phyloP scores from a whole-genome alignment of 2,888 invertebrate genomes.

The Corythucha ciliata region DNA sequence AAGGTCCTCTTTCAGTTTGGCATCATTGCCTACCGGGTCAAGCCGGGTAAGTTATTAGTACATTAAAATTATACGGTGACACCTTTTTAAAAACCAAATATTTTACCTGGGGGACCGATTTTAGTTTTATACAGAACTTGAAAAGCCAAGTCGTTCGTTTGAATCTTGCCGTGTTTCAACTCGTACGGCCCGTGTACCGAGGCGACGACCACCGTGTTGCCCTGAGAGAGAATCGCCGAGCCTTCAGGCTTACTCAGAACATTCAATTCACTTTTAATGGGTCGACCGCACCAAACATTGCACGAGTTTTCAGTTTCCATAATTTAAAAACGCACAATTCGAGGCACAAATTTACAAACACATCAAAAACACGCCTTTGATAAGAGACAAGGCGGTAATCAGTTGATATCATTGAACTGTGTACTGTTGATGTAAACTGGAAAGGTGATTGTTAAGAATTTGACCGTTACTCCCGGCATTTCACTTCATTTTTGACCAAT shows the following conservation, averaged over 20 bases:
- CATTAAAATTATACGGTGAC: not conserved
- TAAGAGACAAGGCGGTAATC: too few relatives aligned
- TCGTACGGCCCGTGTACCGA: slow-evolving; percentile 78
- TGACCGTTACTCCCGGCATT: too few relatives aligned
- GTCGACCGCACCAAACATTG: slow-evolving; percentile 17
- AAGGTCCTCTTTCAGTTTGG: slow-evolving; percentile 12
- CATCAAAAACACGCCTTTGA: too few relatives aligned
- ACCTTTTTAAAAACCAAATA: not conserved
- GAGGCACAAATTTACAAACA: too few relatives aligned
- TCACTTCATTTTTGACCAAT: too few relatives aligned
- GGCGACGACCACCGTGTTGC: slow-evolving; percentile 64
- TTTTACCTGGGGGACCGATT: slow-evolving; percentile 58
- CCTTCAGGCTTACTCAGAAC: slow-evolving; percentile 66
- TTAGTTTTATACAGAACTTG: slow-evolving; percentile 71
- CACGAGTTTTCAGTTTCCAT: too few relatives aligned
- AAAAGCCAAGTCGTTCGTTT: slow-evolving; percentile 60
- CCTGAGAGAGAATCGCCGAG: slow-evolving; percentile 67
- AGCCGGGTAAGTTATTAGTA: not conserved
- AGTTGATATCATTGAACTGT: too few relatives aligned
- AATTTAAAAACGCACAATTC: too few relatives aligned
- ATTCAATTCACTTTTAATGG: slow-evolving; percentile 54
- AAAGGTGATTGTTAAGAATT: too few relatives aligned
- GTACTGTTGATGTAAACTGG: too few relatives aligned
- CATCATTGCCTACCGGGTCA: slow-evolving; percentile 11
- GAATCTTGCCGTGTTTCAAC: slow-evolving; percentile 62